Conservation (phyloP, 2,888 invertebrate genomes). For the Mythimna loreyi region DNA sequence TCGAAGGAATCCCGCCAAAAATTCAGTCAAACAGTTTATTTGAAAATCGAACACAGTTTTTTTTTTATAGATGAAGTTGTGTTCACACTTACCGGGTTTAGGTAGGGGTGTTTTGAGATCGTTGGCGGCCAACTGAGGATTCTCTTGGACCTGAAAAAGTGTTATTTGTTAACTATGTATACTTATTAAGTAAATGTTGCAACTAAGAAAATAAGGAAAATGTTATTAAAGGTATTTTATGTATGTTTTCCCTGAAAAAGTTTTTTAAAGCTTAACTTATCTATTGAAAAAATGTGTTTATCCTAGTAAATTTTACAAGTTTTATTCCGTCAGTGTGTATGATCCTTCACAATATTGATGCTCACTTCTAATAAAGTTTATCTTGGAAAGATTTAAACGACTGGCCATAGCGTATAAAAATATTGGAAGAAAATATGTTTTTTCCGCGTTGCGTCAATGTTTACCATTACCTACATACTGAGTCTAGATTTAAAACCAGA, state of each 20-base stretch:
- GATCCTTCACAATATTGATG: slow-evolving; percentile 16
- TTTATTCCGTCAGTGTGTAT: not conserved
- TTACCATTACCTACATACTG: slow-evolving; percentile 33
- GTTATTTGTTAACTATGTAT: slow-evolving; percentile 39
- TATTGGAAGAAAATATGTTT: slow-evolving; percentile 20
- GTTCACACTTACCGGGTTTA: slow-evolving; percentile 85
- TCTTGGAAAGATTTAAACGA: slow-evolving; percentile 34
- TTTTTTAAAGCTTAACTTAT: not conserved
- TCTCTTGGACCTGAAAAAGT: slow-evolving; percentile 84
- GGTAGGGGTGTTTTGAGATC: slow-evolving; percentile 87
- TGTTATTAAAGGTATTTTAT: not conserved
- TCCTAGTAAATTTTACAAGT: not conserved
- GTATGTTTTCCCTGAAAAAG: not conserved
- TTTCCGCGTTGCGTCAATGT: slow-evolving; percentile 35
- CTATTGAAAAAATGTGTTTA: not conserved
- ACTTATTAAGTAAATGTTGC: slow-evolving; percentile 6
- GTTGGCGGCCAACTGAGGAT: slow-evolving; percentile 83
- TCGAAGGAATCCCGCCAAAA: no score
- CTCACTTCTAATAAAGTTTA: slow-evolving; percentile 4
- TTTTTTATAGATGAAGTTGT: not conserved
- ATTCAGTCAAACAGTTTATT: no score
- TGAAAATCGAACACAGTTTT: not conserved
- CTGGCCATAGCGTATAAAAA: slow-evolving; percentile 30
- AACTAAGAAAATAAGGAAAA: not conserved
- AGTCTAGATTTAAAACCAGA: slow-evolving; percentile 39